Evolutionary conservation across 2,888 invertebrate genomes (phyloP).

Genomic region (Ophion slaviceki): DNA sequence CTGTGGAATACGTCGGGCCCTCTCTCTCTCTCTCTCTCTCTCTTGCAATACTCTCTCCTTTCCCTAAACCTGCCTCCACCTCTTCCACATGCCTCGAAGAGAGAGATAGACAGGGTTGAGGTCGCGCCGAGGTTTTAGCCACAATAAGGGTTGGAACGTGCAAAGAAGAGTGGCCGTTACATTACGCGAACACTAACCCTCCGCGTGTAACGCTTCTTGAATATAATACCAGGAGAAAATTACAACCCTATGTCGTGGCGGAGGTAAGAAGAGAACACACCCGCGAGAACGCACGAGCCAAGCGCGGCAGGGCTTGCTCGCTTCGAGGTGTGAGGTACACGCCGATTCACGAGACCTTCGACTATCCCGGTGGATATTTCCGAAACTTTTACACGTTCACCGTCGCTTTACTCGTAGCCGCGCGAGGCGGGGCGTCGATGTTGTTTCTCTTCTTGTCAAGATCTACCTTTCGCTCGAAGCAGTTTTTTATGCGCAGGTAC

Average conservation of each 20-base stretch:
- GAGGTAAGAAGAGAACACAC: slow-evolving; percentile 30
- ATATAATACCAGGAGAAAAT: slow-evolving; percentile 66
- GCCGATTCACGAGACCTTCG: slow-evolving; percentile 67
- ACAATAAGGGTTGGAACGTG: slow-evolving; percentile 49
- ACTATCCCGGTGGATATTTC: slow-evolving; percentile 62
- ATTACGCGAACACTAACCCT: slow-evolving; percentile 63
- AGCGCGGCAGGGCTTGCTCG: slow-evolving; percentile 2
- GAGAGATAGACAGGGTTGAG: slow-evolving; percentile 12
- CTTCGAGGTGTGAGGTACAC: slow-evolving; percentile 71
- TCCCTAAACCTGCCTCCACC: not conserved
- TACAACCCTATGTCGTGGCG: slow-evolving; percentile 58
- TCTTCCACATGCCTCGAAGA: slow-evolving; percentile 38
- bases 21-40: slow-evolving; percentile 9
- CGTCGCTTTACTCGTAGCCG: slow-evolving; percentile 54
- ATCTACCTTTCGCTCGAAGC: not conserved
- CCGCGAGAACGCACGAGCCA: slow-evolving; percentile 58
- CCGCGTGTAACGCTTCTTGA: slow-evolving; percentile 62
- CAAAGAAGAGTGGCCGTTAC: slow-evolving; percentile 63
- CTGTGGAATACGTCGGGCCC: slow-evolving; percentile 16
- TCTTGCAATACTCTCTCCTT: not conserved
- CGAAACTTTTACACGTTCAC: slow-evolving; percentile 49
- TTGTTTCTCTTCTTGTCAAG: slow-evolving; percentile 8
- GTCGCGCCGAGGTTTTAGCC: slow-evolving; percentile 28
- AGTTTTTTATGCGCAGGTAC: not conserved
- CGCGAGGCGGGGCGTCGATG: not conserved